Percentiles rank a stretch among this genome's conserved stretches.
Evolutionary conservation across 2,113 vertebrate species (phyloP).

Genomic region (Nibea albiflora): DNA sequence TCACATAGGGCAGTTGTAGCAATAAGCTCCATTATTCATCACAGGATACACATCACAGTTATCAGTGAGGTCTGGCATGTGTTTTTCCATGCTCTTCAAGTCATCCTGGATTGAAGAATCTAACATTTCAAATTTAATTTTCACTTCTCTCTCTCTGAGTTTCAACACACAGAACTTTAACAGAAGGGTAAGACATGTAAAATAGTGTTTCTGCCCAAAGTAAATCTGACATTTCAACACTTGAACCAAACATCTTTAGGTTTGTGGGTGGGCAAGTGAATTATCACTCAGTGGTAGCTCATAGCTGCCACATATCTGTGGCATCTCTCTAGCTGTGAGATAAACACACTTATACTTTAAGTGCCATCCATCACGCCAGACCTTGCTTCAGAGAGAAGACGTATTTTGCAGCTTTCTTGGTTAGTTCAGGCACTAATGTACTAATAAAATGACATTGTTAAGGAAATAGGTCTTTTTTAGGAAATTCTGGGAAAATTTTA

Average conservation of each 20-base stretch:
- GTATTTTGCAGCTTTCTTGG: constrained; percentile 16
- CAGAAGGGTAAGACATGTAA: constrained; percentile 19
- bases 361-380: constrained; percentile 44
- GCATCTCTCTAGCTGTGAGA: constrained; percentile 62
- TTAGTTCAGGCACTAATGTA: constrained; percentile 16
- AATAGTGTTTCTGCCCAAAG: constrained; percentile 25
- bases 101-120: constrained; percentile 21
- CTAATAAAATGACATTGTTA: background rate
- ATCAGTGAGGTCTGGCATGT: constrained; percentile 6
- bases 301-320: constrained; percentile 57
- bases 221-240: constrained; percentile 59
- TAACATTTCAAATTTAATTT: constrained; percentile 28
- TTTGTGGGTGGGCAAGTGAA: constrained; percentile 64
- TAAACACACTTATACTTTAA: constrained; percentile 67
- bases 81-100: constrained; percentile 35
- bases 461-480: background rate
- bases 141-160: background rate
- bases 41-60: constrained; percentile 30
- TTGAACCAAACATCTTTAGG: constrained; percentile 30
- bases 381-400: background rate
- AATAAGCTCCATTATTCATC: constrained; percentile 20
- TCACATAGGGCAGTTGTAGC: constrained; percentile 30
- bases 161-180: constrained; percentile 34
- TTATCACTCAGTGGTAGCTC: constrained; percentile 36
- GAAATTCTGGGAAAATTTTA: background rate